phyloP scores from a whole-genome alignment of 2,888 invertebrate species.

The Chymomyza caudatula region DNA sequence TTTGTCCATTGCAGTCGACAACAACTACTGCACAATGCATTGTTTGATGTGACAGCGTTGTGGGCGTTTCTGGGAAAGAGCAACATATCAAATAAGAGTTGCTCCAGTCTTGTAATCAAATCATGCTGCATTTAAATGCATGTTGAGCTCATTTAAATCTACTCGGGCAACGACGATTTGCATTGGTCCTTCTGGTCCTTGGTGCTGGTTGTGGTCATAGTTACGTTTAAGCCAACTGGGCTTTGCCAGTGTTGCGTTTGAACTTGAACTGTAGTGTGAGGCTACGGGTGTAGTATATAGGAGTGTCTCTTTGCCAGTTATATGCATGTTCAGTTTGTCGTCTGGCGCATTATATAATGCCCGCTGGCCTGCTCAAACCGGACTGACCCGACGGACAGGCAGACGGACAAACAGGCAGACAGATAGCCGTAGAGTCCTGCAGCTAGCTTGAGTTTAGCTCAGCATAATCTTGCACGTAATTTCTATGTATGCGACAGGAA shows the following conservation, averaged over 20 bases:
- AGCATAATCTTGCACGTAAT: conserved; percentile 70
- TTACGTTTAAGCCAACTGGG: conserved; percentile 1
- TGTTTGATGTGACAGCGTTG: not conserved
- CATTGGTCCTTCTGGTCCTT: not conserved
- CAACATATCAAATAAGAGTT: not conserved
- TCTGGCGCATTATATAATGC: conserved; percentile 38
- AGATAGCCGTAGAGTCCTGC: not conserved
- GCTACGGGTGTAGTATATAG: not conserved
- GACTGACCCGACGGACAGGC: not conserved
- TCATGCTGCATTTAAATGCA: conserved; percentile 48
- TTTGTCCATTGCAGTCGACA: not conserved
- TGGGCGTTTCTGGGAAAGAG: not conserved
- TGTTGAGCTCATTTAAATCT: conserved; percentile 32
- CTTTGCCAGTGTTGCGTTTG: conserved; percentile 20
- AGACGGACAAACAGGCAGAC: not conserved
- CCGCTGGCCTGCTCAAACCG: conserved; percentile 19
- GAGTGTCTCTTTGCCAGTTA: not conserved
- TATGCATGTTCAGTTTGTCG: not conserved
- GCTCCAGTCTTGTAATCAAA: conserved; percentile 43
- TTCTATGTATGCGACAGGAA: conserved; percentile 70
- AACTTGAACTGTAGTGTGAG: conserved; percentile 25
- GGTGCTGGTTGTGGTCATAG: conserved; percentile 11
- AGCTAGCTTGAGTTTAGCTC: conserved; percentile 18
- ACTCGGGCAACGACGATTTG: conserved; percentile 16
- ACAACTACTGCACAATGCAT: not conserved